Evolutionary conservation across 1,140 invertebrate species (phyloP), one percentile per base, ranked within the genome.

Genomic region (Ptiloglossa arizonensis): DNA sequence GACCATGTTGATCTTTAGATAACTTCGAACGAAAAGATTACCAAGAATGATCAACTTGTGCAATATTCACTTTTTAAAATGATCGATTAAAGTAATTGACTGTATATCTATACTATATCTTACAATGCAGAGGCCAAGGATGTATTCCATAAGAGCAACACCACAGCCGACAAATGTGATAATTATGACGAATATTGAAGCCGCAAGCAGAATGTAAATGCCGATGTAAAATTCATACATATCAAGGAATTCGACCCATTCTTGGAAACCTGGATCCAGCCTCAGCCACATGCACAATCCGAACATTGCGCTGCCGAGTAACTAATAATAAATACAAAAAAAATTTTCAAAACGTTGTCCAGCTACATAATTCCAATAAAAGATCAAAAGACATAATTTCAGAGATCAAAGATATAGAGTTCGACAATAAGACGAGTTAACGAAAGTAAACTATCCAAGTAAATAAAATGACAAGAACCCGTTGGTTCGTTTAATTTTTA

Each of bases 191-290:
- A 96, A 87, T 24, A 96, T 90, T 0, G 96, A 94, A 1, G 94
- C 93, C 38, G 95, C 93, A 32, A 97, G 95, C 48, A 98, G 92
- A 48, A 98, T 94, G 83, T 97, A 97, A 70, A 97, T 93, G 8
- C 97, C 97, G 57, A 95, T 96, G 92, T 97, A 97, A 90, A 96
- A 97, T 57, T 95, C 93, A 66, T 95, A 91, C 50, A 97, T 94
- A 57, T 96, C 93, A 27, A 97, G 89, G 72, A 96, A 95, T 5
- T 93, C 92, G 35, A 98, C 94, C 95, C 96, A 97, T 79, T 97
- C 95, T 86, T 96, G 95, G 82, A 97, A 95, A 1, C 95, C 95
- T 4, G 95, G 94, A 81, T 98, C 97, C 24, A 97, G 93, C 66
- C 96, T 94, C 81, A 97, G 93, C 96, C 96, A 98, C 24, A 98